Evolutionary conservation across 2,113 vertebrate genomes (phyloP), one percentile per base, ranked within the genome.

Genomic region (Amphiprion percula): DNA sequence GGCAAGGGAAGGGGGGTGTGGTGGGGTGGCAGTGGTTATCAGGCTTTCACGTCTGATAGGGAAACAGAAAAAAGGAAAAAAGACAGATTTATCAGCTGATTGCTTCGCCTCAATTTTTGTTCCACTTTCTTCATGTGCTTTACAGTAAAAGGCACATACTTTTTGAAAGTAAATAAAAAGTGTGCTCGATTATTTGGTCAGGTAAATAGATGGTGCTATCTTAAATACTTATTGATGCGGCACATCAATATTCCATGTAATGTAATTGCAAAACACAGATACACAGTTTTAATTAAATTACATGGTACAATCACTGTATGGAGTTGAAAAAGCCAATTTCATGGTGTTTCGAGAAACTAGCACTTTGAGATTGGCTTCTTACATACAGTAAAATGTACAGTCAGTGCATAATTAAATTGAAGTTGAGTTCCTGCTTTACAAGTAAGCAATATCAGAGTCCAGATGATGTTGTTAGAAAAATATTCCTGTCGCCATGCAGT

Each of bases 41-140:
- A 91, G 93, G 63, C 86, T 80, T 93, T 90, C 88, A 89, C 70
- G 92, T 95, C 93, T 92, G 93, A 95, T 93, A 93, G 91, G 86
- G 90, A 88, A 88, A 86, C 70, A 74, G 77, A 71, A 84, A 85
- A 80, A 90, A 88, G 71, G 74, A 87, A 92, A 84, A 83, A 80
- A 83, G 70, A 55, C 49, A 91, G 92, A 94, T 94, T 92, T 92
- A 86, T 93, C 91, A 89, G 83, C 92, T 91, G 94, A 95, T 94
- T 94, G 91, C 93, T 84, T 94, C 79, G 65, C 90, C 83, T 93
- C 87, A 90, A 93, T 93, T 94, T 94, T 88, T 91, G 87, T 92
- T 93, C 80, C 84, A 92, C 91, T 92, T 93, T 91, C 83, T 93
- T 91, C 71, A 77, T 81, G 80, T 80, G 87, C 89, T 88, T 87